Evolutionary conservation across 2,113 vertebrate species (phyloP).

Genomic region (Seriola rivoliana): DNA sequence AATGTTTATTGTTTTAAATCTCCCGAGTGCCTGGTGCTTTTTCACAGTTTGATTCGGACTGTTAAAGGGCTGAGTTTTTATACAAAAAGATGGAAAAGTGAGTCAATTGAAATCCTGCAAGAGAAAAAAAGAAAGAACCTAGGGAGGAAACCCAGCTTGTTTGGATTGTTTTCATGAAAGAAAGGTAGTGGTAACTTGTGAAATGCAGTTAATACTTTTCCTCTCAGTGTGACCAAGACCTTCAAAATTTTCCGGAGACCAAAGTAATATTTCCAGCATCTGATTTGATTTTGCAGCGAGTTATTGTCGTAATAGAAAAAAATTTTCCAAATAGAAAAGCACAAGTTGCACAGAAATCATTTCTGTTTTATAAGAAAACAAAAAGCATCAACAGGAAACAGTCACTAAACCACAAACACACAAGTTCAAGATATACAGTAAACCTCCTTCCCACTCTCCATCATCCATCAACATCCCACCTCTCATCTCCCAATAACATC

Average conservation of each 20-base stretch:
- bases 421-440: not conserved
- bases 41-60: constrained; percentile 17
- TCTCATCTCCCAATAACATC: constrained; percentile 4
- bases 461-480: not conserved
- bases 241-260: not conserved
- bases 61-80: constrained; percentile 10
- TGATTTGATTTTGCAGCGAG: not conserved
- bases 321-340: not conserved
- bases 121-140: not conserved
- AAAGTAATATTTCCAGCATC: not conserved
- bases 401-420: not conserved
- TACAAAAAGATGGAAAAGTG: not conserved
- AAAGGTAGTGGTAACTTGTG: not conserved
- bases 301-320: not conserved
- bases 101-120: not conserved
- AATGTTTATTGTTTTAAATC: constrained; percentile 36
- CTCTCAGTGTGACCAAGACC: not conserved
- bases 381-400: not conserved
- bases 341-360: not conserved
- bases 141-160: not conserved
- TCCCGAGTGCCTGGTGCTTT: constrained; percentile 20
- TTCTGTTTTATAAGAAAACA: not conserved
- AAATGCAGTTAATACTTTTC: not conserved
- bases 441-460: not conserved
- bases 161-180: not conserved